Base-by-base conservation (phyloP, 2,113 vertebrate genomes). In the Prolemur simus region DNA sequence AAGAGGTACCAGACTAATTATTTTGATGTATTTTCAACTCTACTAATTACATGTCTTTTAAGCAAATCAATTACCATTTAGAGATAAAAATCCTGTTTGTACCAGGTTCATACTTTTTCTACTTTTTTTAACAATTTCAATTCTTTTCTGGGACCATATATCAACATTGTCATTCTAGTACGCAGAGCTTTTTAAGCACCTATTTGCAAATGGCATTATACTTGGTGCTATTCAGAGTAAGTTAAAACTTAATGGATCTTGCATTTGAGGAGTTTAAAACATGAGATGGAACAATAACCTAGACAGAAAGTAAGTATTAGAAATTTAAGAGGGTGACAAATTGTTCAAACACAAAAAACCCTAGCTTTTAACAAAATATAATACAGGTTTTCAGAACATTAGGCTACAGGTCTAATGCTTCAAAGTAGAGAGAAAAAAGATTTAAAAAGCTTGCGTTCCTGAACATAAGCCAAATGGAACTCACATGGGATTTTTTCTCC, bases 231-330 rank as follows among this genome's bases (percentile, higher is more conserved):
- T 71, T 91, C 13, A 94, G 49, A 83, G 15, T 74, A 39, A 85
- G 47, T 78, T 78, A 81, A 90, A 96, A 86, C 49, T 87, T 96
- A 97, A 77, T 80, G 87, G 94, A 68, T 69, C 37, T 71, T 89
- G 21, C 21, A 34, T 87, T 94, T 93, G 49, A 94, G 20, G 52
- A 76, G 49, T 60, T 63, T 83, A 90, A 96, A 92, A 63, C 6
- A 34, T 34, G 94, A 90, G 42, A 94, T 37, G 12, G 87, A 97
- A 93, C 18, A 91, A 52, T 96, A 93, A 73, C 5, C 52, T 64
- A 78, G 54, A 77, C 3, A 94, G 60, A 92, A 95, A 89, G 18
- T 74, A 76, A 92, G 39, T 89, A 63, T 86, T 68, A 89, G 47
- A 96, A 78, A 94, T 37, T 76, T 73, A 74, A 91, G 68, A 87